phyloP scores from a whole-genome alignment of 2,797 vertebrate species.

The Myotis daubentonii region DNA sequence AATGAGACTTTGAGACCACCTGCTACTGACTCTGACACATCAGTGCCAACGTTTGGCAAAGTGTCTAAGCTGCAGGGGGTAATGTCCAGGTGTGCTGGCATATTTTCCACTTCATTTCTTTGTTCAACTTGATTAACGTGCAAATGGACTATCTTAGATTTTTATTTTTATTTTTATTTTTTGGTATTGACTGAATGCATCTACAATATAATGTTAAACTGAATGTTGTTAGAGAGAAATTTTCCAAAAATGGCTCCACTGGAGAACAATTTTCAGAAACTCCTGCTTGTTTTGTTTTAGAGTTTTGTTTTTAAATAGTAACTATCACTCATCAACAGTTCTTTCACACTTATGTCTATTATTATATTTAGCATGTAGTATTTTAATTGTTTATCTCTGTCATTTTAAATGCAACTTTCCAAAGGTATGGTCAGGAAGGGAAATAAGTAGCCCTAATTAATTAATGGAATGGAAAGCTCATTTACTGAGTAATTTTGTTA shows the following conservation, averaged over 20 bases:
- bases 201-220: constrained; percentile 23
- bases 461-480: background rate
- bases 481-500: background rate
- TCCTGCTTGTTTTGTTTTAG: background rate
- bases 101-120: constrained; percentile 71
- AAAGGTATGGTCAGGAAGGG: background rate
- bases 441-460: background rate
- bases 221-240: background rate
- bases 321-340: background rate
- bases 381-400: background rate
- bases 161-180: background rate
- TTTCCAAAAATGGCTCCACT: background rate
- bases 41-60: constrained; percentile 65
- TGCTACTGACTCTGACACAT: constrained; percentile 68
- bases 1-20: constrained; percentile 55
- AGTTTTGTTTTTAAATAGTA: background rate
- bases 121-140: constrained; percentile 71
- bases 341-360: background rate
- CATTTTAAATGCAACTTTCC: background rate
- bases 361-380: background rate
- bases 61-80: constrained; percentile 32
- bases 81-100: constrained; percentile 56
- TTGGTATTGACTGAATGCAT: background rate
- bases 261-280: background rate
- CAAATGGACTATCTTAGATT: constrained; percentile 62